These are phyloP conservation scores for Xylota segnis DNA, from an alignment of 2,888 invertebrate genomes.

Conservation along the genomic window DNA sequence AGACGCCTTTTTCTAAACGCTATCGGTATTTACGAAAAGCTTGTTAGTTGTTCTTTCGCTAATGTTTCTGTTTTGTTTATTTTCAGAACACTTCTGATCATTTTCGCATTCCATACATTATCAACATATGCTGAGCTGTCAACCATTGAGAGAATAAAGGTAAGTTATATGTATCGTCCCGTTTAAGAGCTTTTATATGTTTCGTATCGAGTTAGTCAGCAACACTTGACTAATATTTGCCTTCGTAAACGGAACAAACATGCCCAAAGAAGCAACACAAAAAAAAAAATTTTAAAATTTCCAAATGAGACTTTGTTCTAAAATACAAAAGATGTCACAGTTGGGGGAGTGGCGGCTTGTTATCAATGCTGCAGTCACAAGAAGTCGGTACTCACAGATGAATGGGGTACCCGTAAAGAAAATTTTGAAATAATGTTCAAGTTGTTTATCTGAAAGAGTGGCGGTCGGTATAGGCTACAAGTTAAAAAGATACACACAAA, in stretches of 20 bases:
- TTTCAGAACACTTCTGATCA: constrained; percentile 79
- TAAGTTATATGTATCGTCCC: constrained; percentile 70
- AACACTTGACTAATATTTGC: constrained; percentile 25
- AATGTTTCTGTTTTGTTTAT: constrained; percentile 35
- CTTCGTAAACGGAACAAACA: constrained; percentile 41
- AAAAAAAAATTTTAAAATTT: not conserved
- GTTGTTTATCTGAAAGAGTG: constrained; percentile 56
- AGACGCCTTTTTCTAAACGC: too few species aligned
- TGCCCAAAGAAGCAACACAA: not conserved
- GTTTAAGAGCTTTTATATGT: constrained; percentile 35
- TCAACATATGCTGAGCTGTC: constrained; percentile 79
- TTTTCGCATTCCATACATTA: constrained; percentile 76
- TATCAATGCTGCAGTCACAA: constrained; percentile 18
- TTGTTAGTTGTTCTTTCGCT: not conserved
- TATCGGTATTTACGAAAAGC: too few species aligned
- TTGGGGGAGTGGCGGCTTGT: constrained; percentile 13
- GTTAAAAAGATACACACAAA: constrained; percentile 18
- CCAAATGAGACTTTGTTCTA: not conserved
- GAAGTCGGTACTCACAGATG: constrained; percentile 25
- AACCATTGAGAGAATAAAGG: constrained; percentile 82
- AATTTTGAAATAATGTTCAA: constrained; percentile 50
- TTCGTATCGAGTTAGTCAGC: not conserved
- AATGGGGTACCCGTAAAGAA: not conserved
- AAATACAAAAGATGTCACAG: constrained; percentile 1
- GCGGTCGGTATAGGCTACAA: not conserved